These are phyloP conservation scores for Poeciliopsis gracilis DNA, from an alignment of 2,797 vertebrate genomes.

Conservation along the genomic window DNA sequence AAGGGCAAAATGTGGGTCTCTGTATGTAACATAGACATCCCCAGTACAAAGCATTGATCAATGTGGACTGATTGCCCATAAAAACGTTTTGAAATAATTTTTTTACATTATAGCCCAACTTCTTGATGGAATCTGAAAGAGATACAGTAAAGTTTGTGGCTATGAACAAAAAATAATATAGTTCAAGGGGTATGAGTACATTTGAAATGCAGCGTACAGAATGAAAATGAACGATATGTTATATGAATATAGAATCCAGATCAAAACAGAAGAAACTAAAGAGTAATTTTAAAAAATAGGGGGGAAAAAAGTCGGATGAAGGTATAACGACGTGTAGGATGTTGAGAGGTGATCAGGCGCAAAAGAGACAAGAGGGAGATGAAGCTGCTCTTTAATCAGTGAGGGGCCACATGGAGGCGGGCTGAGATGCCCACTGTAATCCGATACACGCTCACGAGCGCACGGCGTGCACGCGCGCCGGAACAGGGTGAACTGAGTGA, in stretches of 20 bases:
- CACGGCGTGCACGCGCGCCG: conserved; percentile 30
- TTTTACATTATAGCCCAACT: not conserved
- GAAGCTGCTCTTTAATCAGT: conserved; percentile 73
- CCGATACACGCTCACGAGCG: conserved; percentile 61
- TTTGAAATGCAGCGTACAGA: not conserved
- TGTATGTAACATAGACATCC: not conserved
- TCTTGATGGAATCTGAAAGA: not conserved
- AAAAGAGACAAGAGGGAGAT: conserved; percentile 34
- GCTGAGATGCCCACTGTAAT: conserved; percentile 77
- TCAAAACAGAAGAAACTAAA: not conserved
- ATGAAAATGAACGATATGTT: not conserved
- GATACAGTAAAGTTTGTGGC: not conserved
- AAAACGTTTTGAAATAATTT: not conserved
- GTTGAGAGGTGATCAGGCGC: conserved; percentile 29
- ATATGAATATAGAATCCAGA: not conserved
- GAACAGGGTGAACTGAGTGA: conserved; percentile 62
- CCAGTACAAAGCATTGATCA: not conserved
- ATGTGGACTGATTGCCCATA: not conserved
- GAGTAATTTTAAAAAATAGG: not conserved
- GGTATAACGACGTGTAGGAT: not conserved
- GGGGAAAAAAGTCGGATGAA: not conserved
- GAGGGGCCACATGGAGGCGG: conserved; percentile 70
- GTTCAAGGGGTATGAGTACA: not conserved
- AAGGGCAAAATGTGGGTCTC: not conserved
- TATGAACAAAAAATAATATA: not conserved